Percentiles rank a stretch among this genome's conserved stretches.
These are phyloP conservation scores for Cuculus canorus DNA, from an alignment of 2,797 vertebrate genomes.

Conservation along the genomic window DNA sequence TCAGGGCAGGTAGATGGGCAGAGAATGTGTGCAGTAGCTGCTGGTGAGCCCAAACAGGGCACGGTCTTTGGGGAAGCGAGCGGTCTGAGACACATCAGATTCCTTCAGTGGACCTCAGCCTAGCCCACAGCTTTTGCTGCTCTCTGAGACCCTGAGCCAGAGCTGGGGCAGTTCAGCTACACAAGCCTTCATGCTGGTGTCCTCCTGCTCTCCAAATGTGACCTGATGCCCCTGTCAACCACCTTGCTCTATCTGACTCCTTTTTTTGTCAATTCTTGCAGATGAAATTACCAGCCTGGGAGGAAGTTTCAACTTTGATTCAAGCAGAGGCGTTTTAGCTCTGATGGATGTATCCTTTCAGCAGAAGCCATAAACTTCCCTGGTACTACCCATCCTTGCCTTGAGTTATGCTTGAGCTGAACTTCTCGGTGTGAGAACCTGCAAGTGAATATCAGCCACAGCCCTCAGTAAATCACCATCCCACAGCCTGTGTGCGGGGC, in stretches of 20 bases:
- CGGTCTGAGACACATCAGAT: background rate
- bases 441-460: conserved; percentile 45
- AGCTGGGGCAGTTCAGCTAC: background rate
- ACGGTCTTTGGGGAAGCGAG: background rate
- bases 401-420: background rate
- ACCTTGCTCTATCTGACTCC: no score
- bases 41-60: background rate
- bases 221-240: no score
- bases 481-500: background rate
- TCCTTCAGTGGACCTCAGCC: background rate
- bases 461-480: background rate
- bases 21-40: background rate
- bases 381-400: no score
- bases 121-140: background rate
- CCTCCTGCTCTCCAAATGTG: no score
- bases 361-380: no score
- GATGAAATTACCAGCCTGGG: no score
- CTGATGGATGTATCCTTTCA: no score
- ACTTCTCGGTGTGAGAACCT: background rate
- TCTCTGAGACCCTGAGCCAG: background rate
- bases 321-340: no score
- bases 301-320: no score
- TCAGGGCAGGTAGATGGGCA: background rate
- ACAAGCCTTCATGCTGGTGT: background rate
- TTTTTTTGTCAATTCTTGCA: no score